These are phyloP conservation scores for Alviniconcha strummeri DNA, from an alignment of 2,888 invertebrate species.

Conservation along the genomic window DNA sequence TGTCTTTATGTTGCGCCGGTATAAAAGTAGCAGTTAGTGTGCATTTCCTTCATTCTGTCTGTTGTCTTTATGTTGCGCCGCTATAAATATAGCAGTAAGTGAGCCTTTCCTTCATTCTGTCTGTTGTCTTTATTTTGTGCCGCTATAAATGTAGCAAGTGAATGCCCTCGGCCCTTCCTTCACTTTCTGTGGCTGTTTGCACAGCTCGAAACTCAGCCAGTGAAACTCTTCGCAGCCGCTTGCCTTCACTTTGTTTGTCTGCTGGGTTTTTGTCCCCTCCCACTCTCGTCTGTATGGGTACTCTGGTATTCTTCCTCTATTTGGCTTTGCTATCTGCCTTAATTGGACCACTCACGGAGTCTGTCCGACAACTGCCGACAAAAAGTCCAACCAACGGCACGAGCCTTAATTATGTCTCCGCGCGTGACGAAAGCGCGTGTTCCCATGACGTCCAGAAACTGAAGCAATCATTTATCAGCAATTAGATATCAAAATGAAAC, in stretches of 20 bases:
- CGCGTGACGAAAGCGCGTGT: slow-evolving; percentile 20
- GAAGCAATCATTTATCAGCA: neutral
- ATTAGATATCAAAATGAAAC: slow-evolving; percentile 17
- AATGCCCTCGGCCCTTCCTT: neutral
- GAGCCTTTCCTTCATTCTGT: neutral
- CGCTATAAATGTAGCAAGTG: neutral
- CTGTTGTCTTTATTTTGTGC: neutral
- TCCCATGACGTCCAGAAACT: neutral
- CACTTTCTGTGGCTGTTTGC: neutral
- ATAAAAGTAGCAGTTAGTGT: too few species aligned
- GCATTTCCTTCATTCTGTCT: neutral
- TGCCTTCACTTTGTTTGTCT: too few species aligned
- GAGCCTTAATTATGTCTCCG: slow-evolving; percentile 15
- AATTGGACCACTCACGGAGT: slow-evolving; percentile 7
- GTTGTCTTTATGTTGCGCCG: neutral
- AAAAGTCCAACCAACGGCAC: neutral
- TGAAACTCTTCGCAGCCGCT: too few species aligned
- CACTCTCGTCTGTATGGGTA: too few species aligned
- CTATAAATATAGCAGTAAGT: neutral
- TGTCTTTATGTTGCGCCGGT: too few species aligned
- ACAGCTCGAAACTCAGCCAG: too few species aligned
- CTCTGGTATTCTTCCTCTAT: too few species aligned
- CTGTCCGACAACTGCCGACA: slow-evolving; percentile 11
- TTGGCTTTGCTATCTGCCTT: neutral
- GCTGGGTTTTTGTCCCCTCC: too few species aligned